Evolutionary conservation across 2,113 vertebrate species (phyloP), one percentile per base, ranked within the genome.

Genomic region (Anhinga anhinga): DNA sequence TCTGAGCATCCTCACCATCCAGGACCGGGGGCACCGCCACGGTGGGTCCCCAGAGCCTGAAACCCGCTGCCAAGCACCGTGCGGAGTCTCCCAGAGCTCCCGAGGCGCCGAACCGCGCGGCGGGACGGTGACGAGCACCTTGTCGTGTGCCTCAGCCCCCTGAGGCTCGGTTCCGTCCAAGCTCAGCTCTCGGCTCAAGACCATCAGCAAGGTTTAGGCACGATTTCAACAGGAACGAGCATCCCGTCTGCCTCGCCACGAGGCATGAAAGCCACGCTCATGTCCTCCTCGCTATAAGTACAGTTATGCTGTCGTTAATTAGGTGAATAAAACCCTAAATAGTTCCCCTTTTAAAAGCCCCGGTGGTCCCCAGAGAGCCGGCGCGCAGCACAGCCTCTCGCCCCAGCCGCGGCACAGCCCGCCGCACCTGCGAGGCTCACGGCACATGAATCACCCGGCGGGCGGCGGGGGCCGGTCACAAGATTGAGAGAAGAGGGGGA

Each of bases 51-150:
- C 8, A 53, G 32, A 67, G 30, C 32, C 72, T 21, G 17, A 9
- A 61, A 8, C 11, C 3, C 61, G 0, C 45, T 32, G 36, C 49
- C 26, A 0, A 0, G 81, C 8, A 0, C 56, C 0, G 3, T 1
- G 38, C 7, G 11, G 66, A 50, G 50, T 20, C 34, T 65, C 18
- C 36, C 18, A 2, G 21, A 86, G 74, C 56, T 74, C 52, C 72
- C 0, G 16, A 50, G 67, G 27, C 13, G 0, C 50, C 0, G 1
- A 5, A 1, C 12, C 3, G 0, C 9, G 1, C 0, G 1, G 11
- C 7, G 4, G 53, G 62, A 3, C 2, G 12, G 27, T 1, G 47
- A n/a, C 0, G 30, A 34, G 67, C 63, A 21, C 9, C 55, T 27
- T 2, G 3, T 2, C 2, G 0, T 40, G 17, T 47, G 30, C 63